These are phyloP conservation scores for Tragelaphus strepsiceros DNA, from an alignment of 2,113 vertebrate species.

Conservation along the genomic window DNA sequence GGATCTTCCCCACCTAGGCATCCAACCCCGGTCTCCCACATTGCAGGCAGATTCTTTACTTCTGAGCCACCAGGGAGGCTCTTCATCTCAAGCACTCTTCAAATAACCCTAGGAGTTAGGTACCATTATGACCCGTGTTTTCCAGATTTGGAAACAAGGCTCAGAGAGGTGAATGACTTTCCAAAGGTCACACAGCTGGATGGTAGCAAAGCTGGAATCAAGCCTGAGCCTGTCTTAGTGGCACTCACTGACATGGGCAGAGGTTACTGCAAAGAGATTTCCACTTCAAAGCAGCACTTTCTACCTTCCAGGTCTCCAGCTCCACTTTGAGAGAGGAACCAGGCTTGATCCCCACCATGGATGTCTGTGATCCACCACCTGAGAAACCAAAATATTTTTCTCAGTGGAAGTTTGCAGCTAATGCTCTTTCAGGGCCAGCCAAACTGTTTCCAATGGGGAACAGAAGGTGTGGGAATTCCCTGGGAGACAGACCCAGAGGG, in stretches of 20 bases:
- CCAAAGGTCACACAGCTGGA: not conserved
- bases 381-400: constrained; percentile 29
- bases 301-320: not conserved
- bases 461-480: not conserved
- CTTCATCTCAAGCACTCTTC: not conserved
- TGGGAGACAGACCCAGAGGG: not conserved
- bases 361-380: not conserved
- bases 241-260: rapidly evolving
- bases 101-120: not conserved
- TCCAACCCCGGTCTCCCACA: not conserved
- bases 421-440: not conserved
- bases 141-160: not conserved
- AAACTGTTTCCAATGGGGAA: not conserved
- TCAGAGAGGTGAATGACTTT: not conserved
- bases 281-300: not conserved
- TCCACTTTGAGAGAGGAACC: not conserved
- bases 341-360: not conserved
- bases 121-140: not conserved
- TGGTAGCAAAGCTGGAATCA: not conserved
- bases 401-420: not conserved
- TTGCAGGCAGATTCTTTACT: not conserved
- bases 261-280: not conserved
- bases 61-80: not conserved
- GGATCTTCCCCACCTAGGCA: not conserved
- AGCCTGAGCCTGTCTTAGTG: not conserved